phyloP scores from a whole-genome alignment of 2,888 invertebrate genomes.

The Opisthograptis luteolata region DNA sequence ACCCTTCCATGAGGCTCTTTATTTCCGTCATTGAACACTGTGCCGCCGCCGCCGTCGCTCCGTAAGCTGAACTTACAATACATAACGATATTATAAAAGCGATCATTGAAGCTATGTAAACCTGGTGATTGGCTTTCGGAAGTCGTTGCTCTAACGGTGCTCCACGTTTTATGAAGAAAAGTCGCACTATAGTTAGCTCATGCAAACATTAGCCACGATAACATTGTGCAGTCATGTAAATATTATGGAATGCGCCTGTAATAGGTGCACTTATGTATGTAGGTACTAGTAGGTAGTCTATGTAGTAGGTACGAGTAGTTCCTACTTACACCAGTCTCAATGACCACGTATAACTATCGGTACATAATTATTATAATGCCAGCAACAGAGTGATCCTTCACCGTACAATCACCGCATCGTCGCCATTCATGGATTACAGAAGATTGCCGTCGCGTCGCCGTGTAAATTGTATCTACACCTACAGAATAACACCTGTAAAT shows the following conservation, averaged over 20 bases:
- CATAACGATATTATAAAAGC: slow-evolving; percentile 29
- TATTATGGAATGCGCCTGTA: slow-evolving; percentile 11
- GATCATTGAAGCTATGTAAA: slow-evolving; percentile 21
- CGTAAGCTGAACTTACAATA: slow-evolving; percentile 37
- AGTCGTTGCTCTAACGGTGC: neutral
- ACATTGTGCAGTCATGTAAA: slow-evolving; percentile 29
- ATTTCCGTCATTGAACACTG: slow-evolving; percentile 64
- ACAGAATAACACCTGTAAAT: no score
- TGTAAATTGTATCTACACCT: no score
- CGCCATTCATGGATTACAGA: no score
- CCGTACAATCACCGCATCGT: no score
- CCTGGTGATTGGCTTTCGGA: neutral
- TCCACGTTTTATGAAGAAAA: neutral
- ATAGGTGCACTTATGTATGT: neutral
- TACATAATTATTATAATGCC: no score
- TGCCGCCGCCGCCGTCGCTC: slow-evolving; percentile 35
- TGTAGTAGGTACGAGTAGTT: no score
- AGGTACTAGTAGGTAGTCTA: neutral
- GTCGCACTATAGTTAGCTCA: slow-evolving; percentile 1
- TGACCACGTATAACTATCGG: no score
- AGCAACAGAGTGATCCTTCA: no score
- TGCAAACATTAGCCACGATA: slow-evolving; percentile 33
- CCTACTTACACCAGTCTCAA: no score
- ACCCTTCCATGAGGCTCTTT: slow-evolving; percentile 71
- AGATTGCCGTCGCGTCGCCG: no score